Conservation (phyloP, 2,888 invertebrate species). For the Coenonympha glycerion region DNA sequence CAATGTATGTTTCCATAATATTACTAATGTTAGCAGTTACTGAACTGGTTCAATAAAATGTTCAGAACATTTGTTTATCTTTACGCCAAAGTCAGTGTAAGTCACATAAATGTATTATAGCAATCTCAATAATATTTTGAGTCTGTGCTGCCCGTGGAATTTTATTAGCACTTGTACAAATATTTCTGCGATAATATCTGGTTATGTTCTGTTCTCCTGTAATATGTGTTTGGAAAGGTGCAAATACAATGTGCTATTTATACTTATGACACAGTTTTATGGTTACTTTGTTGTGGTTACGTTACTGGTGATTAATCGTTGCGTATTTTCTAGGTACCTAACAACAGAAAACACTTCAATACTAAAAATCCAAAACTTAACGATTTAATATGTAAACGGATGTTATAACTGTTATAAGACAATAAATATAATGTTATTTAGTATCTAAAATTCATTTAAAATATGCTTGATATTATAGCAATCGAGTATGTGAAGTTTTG, state of each 20-base stretch:
- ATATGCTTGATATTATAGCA: too few species aligned
- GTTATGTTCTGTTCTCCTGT: slow-evolving; percentile 28
- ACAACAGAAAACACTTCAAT: background rate
- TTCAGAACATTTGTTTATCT: slow-evolving; percentile 3
- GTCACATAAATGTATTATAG: slow-evolving; percentile 27
- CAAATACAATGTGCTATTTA: slow-evolving; percentile 43
- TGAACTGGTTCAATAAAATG: slow-evolving; percentile 1
- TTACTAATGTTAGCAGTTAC: slow-evolving; percentile 7
- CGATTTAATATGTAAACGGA: background rate
- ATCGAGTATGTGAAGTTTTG: too few species aligned
- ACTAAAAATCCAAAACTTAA: background rate
- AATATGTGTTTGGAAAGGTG: slow-evolving; percentile 44
- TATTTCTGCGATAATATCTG: slow-evolving; percentile 30
- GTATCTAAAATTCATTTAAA: too few species aligned
- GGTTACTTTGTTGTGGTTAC: background rate
- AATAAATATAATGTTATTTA: too few species aligned
- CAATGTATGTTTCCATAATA: background rate
- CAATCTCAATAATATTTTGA: slow-evolving; percentile 28
- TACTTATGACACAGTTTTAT: slow-evolving; percentile 20
- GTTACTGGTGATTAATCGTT: background rate
- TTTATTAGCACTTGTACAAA: slow-evolving; percentile 43
- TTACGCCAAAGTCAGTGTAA: background rate
- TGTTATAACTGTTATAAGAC: background rate
- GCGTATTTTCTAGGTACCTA: background rate
- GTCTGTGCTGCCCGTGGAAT: slow-evolving; percentile 33